Base-by-base conservation (phyloP, 2,797 vertebrate genomes). In the Galaxias olidus region DNA sequence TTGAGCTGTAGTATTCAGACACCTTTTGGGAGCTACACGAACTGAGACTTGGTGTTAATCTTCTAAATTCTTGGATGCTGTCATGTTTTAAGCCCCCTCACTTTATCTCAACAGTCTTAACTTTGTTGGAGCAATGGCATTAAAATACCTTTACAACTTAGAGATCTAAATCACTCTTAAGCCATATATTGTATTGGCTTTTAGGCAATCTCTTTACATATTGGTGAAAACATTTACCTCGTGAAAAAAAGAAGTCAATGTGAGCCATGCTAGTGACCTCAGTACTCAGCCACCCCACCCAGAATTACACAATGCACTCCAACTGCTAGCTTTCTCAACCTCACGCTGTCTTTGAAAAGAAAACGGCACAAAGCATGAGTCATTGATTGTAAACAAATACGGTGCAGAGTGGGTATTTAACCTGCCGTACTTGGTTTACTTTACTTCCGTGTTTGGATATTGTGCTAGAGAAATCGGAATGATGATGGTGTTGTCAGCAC, bases 291-390 rank as follows among this genome's bases (percentile, higher is more conserved):
- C 75, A 74, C 68, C 70, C 88, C 89, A 81, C 90, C 89, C 88
- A 85, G 71, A 46, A 84, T 92, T 91, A 83, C 78, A 65, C 85
- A 89, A 88, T 69, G 66, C 55, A 58, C 54, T 50, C 63, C 30
- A 13, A 59, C 62, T 71, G 19, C 5, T 6, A 30, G 20, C 19
- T 4, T 55, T 40, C 30, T 42, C 53, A 40, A 20, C 9, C 53
- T 30, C 46, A 12, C 46, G 12, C 46, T 12, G 30, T 10, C 4
- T 14, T 47, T 11, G 9, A 47, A 14, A 14, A 44, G 20, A n/a
- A 40, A 17, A 41, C 42, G 11, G 1, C 15, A 46, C 43, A 45
- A 43, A 46, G 43, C 47, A 46, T 47, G 58, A 4, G 43, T n/a
- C 30, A 30, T 30, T 2, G 30, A 3, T 30, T 2, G 30, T 30